Percentiles rank a stretch among this genome's conserved stretches.
phyloP scores from a whole-genome alignment of 2,888 invertebrate species.

The Lasioglossum vierecki region DNA sequence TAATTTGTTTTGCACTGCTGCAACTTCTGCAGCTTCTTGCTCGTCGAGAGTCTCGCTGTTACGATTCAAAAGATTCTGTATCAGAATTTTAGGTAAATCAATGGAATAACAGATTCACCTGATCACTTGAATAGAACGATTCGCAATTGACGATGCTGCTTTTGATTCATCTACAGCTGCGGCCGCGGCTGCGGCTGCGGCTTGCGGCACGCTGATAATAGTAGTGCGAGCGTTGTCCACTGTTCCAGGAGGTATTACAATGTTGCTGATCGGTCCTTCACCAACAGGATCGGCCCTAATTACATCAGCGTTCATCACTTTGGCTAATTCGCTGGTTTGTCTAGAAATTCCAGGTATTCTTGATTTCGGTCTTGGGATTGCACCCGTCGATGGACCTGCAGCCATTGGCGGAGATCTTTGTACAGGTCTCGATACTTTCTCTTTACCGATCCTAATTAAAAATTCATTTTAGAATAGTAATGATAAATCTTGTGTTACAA shows the following conservation, averaged over 20 bases:
- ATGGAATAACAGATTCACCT: conserved; percentile 47
- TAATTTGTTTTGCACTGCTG: conserved; percentile 71
- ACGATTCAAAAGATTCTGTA: neutral
- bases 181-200: conserved; percentile 17
- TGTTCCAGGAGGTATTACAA: conserved; percentile 76
- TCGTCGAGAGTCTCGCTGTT: conserved; percentile 68
- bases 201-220: conserved; percentile 71
- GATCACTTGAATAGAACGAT: conserved; percentile 74
- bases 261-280: conserved; percentile 71
- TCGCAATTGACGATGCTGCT: conserved; percentile 50
- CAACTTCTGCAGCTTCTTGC: conserved; percentile 74
- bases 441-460: conserved; percentile 61
- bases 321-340: conserved; percentile 71
- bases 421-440: neutral
- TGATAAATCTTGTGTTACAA: neutral
- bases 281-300: conserved; percentile 74
- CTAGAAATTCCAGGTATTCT: conserved; percentile 7
- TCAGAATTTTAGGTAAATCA: neutral
- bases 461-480: conserved; percentile 1
- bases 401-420: neutral
- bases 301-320: conserved; percentile 74
- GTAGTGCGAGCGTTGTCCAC: conserved; percentile 72
- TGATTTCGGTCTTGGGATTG: neutral
- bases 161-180: neutral
- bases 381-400: neutral